A percentile compares a stretch with the other conserved stretches of the same genome.
phyloP scores from a whole-genome alignment of 2,113 vertebrate genomes.

The Scomber colias region DNA sequence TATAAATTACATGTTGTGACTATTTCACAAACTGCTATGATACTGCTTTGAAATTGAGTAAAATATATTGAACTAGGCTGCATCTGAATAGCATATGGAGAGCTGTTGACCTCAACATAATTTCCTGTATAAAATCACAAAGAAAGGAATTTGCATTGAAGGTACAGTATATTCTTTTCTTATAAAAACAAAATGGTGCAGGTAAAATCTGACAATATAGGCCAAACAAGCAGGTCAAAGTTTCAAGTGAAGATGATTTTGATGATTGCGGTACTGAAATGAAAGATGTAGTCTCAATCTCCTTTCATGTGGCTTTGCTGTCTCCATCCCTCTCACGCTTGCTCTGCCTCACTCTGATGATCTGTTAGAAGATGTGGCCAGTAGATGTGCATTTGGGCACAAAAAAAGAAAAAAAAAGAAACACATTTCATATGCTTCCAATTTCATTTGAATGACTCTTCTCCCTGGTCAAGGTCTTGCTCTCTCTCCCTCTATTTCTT shows the following conservation, averaged over 20 bases:
- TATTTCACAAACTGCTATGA: no score
- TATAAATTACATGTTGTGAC: no score
- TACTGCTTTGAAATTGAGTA: constrained; percentile 6
- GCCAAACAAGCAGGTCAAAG: constrained; percentile 66
- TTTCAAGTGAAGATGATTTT: constrained; percentile 68
- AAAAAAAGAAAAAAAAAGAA: constrained; percentile 33
- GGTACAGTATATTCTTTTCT: constrained; percentile 72
- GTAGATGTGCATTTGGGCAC: constrained; percentile 74
- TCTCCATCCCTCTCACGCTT: constrained; percentile 65
- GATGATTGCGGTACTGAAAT: constrained; percentile 63
- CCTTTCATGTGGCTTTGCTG: constrained; percentile 75
- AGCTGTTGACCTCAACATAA: constrained; percentile 32
- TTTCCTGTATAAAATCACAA: constrained; percentile 88
- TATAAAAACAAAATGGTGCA: constrained; percentile 43
- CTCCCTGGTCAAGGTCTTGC: constrained; percentile 75
- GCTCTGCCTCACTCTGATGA: constrained; percentile 62
- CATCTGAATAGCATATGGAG: constrained; percentile 57
- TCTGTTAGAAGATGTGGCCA: constrained; percentile 71
- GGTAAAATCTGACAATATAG: constrained; percentile 60
- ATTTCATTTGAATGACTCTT: constrained; percentile 82
- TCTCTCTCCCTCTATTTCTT: constrained; percentile 62
- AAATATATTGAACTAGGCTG: constrained; percentile 21
- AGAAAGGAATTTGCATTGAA: constrained; percentile 92
- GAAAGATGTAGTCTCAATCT: constrained; percentile 70
- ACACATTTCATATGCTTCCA: constrained; percentile 81